A percentile compares a stretch with the other conserved stretches of the same genome.
These are phyloP conservation scores for Neodiprion pinetum DNA, from an alignment of 1,140 invertebrate genomes.

Conservation along the genomic window DNA sequence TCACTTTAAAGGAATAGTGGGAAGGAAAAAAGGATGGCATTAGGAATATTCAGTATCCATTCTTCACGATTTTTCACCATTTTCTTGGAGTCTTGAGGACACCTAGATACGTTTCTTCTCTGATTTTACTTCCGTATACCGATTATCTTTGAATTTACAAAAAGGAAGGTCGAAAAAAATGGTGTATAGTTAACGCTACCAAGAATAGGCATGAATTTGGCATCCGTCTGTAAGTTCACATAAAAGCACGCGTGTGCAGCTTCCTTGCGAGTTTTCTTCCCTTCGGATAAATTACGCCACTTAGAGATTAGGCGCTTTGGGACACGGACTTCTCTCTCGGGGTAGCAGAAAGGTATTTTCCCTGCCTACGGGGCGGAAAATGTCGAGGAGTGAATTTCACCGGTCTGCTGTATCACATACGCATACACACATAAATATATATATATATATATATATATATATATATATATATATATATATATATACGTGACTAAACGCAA, in stretches of 20 bases:
- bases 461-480: neutral
- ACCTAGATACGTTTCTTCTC: no score
- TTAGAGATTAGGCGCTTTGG: slow-evolving; percentile 45
- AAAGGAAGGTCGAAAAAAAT: no score
- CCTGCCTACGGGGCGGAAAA: slow-evolving; percentile 24
- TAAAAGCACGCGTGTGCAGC: no score
- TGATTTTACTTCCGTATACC: no score
- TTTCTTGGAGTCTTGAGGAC: no score
- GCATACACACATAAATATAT: no score
- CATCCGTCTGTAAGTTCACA: slow-evolving; percentile 26
- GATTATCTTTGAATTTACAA: no score
- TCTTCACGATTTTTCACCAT: no score
- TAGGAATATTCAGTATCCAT: no score
- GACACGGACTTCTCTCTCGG: slow-evolving; percentile 4
- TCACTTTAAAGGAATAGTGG: no score
- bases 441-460: neutral
- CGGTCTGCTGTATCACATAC: neutral
- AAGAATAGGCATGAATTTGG: neutral
- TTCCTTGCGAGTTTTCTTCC: slow-evolving; percentile 15
- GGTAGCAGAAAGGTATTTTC: slow-evolving; percentile 32
- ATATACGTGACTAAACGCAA: neutral
- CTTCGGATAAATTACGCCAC: slow-evolving; percentile 46
- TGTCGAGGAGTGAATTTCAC: slow-evolving; percentile 19
- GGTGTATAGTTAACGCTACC: no score
- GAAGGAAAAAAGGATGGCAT: no score